Conservation (phyloP, 2,113 vertebrate genomes). For the Corydoras maculifer region DNA sequence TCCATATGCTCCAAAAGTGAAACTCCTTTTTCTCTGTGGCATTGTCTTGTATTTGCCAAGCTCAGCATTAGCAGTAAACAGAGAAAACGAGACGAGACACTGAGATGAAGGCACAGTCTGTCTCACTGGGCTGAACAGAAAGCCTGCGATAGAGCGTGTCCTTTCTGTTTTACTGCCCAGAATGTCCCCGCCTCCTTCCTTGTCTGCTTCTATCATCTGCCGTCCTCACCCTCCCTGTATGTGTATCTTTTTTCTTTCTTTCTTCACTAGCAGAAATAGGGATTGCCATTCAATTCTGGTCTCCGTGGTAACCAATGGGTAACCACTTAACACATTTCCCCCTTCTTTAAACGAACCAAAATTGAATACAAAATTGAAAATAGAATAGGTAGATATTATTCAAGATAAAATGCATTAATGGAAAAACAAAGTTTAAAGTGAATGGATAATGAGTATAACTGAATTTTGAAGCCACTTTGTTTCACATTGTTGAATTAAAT, state of each 20-base stretch:
- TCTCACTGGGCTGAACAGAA: constrained; percentile 31
- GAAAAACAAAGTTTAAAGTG: too few species aligned
- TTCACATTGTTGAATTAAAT: too few species aligned
- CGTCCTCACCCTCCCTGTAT: constrained; percentile 12
- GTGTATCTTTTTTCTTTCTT: constrained; percentile 19
- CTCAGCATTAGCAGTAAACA: constrained; percentile 24
- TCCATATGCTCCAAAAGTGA: constrained; percentile 52
- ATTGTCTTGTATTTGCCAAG: constrained; percentile 30
- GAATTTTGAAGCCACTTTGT: too few species aligned
- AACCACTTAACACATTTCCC: constrained; percentile 27
- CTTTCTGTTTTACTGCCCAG: constrained; percentile 31
- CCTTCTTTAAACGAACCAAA: constrained; percentile 29
- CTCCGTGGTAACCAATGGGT: constrained; percentile 31
- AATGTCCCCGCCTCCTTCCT: constrained; percentile 6
- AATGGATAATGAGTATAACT: too few species aligned
- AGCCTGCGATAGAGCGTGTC: constrained; percentile 20
- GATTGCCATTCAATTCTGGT: constrained; percentile 27
- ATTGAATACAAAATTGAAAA: background rate
- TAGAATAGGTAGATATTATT: background rate
- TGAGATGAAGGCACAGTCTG: constrained; percentile 27
- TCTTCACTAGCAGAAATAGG: constrained; percentile 22
- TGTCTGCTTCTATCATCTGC: background rate
- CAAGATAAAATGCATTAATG: too few species aligned
- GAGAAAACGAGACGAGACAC: constrained; percentile 10
- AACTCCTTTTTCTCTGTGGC: constrained; percentile 52